phyloP scores from a whole-genome alignment of 2,888 invertebrate species.

The Artemia sinica region DNA sequence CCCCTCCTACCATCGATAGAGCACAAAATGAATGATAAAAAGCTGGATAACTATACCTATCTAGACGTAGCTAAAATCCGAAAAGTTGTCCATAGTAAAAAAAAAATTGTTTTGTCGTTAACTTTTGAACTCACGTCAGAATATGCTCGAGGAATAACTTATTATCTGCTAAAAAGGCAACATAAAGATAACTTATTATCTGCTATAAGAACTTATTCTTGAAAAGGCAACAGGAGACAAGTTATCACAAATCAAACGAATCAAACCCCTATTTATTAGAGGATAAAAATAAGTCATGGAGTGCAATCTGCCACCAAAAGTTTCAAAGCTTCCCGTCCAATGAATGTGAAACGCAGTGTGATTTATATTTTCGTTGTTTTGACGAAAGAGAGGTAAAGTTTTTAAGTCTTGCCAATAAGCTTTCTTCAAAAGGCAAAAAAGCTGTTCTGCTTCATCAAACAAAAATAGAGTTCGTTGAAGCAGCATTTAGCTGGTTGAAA shows the following conservation, averaged over 20 bases:
- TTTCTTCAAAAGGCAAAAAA: constrained; percentile 56
- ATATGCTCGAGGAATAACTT: constrained; percentile 48
- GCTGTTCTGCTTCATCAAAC: constrained; percentile 64
- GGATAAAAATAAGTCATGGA: constrained; percentile 77
- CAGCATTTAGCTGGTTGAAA: constrained; percentile 36
- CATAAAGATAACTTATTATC: constrained; percentile 76
- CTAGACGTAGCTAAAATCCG: background rate
- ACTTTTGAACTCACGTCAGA: background rate
- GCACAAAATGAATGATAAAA: background rate
- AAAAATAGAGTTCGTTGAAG: constrained; percentile 75
- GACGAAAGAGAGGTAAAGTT: constrained; percentile 69
- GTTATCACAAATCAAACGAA: constrained; percentile 62
- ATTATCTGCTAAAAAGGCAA: too few relatives aligned
- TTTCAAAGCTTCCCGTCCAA: constrained; percentile 53
- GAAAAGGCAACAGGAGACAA: constrained; percentile 72
- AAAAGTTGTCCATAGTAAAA: background rate
- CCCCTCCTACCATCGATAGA: background rate
- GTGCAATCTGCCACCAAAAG: constrained; percentile 57
- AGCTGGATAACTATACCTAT: background rate
- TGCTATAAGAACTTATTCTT: constrained; percentile 71
- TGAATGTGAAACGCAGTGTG: constrained; percentile 76
- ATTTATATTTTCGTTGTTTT: constrained; percentile 68
- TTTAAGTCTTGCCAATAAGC: constrained; percentile 60
- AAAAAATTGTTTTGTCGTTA: background rate
- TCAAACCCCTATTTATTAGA: constrained; percentile 78